Base-by-base conservation (phyloP, 2,888 invertebrate species). In the Keiferia lycopersicella region DNA sequence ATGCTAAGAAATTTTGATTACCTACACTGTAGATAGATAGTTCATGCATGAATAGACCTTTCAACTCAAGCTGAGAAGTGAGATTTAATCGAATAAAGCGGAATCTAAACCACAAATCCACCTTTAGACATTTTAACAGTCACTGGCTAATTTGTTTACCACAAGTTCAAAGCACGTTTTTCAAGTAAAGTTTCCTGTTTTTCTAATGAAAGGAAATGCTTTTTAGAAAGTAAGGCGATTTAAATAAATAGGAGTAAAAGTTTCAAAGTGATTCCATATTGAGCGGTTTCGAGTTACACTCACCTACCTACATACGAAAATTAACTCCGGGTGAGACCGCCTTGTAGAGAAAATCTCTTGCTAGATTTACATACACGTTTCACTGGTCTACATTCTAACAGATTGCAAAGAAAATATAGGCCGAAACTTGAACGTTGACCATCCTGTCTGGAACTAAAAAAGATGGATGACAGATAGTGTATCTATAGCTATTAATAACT, bases 161-260 rank as follows among this genome's bases (percentile, higher is more conserved):
- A n/a, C 56, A 22, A 53, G 30, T 18, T 34, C 16, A 18, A n/a
- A 56, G 56, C 59, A 34, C 14, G 38, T 41, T 18, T 59, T 57
- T n/a, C 51, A 64, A 62, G 51, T 22, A 51, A 51, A 22, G 22
- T 20, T 11, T 20, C 51, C 18, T 18, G 12, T 51, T 20, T 22
- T 51, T 18, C 45, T 34, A 34, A 56, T 26, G n/a, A 56, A 34
- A 34, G 56, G 34, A 56, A 56, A 56, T 56, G 34, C 26, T 7
- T 30, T 1, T 34, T 56, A 2, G 16, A 16, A 74, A 70, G 57
- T 59, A 65, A 41, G 73, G 77, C 73, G 68, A 68, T 69, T 65
- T 71, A 67, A 69, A 71, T 69, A 76, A 76, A 76, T 65, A 73
- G 65, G 60, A 71, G 64, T 65, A 72, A 77, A 77, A 73, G 70